Conservation (phyloP, 1,140 invertebrate species). For the Bicyclus anynana region DNA sequence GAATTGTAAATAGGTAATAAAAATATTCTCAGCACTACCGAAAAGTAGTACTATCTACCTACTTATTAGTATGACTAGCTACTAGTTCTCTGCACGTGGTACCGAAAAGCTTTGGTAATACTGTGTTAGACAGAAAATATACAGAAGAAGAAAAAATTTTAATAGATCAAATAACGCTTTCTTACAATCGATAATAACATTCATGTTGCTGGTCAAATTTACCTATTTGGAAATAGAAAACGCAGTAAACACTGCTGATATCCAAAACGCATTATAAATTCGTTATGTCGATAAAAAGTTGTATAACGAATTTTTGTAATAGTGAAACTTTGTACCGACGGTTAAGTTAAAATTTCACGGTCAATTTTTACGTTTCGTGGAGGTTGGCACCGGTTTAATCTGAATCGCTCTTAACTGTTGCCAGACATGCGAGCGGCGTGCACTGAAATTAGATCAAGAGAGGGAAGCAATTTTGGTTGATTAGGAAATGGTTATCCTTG, state of each 20-base stretch:
- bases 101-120: too few relatives aligned
- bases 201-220: too few relatives aligned
- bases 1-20: too few relatives aligned
- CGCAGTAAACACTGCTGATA: constrained; percentile 28
- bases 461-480: constrained; percentile 45
- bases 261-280: constrained; percentile 27
- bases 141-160: too few relatives aligned
- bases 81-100: too few relatives aligned
- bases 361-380: constrained; percentile 69
- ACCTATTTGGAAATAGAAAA: constrained; percentile 25
- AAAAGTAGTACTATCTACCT: too few relatives aligned
- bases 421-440: constrained; percentile 56
- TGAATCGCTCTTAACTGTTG: constrained; percentile 56
- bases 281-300: constrained; percentile 41
- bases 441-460: constrained; percentile 56
- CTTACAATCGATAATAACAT: too few relatives aligned
- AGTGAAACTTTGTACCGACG: constrained; percentile 39
- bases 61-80: too few relatives aligned
- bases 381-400: constrained; percentile 67
- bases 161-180: too few relatives aligned
- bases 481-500: constrained; percentile 40
- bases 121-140: too few relatives aligned
- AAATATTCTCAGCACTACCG: too few relatives aligned
- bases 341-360: constrained; percentile 69
- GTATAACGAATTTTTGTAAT: constrained; percentile 50